Conservation (phyloP, 2,113 vertebrate genomes). For the Parotia lawesii region DNA sequence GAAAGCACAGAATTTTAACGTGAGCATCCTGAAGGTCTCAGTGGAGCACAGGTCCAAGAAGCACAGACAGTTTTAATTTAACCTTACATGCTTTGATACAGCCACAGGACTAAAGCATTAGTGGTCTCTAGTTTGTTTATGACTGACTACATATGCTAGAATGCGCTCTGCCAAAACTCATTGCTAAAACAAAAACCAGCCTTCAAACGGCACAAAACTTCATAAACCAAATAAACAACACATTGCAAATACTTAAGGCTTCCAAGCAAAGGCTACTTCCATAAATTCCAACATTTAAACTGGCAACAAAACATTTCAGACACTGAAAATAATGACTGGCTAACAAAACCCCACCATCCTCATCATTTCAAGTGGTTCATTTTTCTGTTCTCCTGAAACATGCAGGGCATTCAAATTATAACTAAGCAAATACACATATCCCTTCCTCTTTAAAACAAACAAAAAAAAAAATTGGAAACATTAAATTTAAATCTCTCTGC, state of each 20-base stretch:
- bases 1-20: not conserved
- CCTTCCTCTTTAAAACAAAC: not conserved
- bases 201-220: not conserved
- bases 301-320: not conserved
- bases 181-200: constrained; percentile 2
- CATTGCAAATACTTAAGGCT: not conserved
- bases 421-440: not conserved
- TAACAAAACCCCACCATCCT: accelerated
- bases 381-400: not conserved
- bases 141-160: not conserved
- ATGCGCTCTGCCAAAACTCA: not conserved
- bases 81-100: not conserved
- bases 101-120: not conserved
- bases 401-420: not conserved
- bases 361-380: not conserved
- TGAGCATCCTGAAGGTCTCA: not conserved
- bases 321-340: not conserved
- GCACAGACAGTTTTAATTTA: not conserved
- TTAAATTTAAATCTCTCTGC: not conserved
- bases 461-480: not conserved
- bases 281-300: not conserved
- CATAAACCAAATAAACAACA: constrained; percentile 34
- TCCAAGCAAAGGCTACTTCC: not conserved
- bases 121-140: not conserved
- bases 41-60: not conserved